Evolutionary conservation across 2,113 vertebrate genomes (phyloP).

Genomic region (Lethenteron camtschaticum): DNA sequence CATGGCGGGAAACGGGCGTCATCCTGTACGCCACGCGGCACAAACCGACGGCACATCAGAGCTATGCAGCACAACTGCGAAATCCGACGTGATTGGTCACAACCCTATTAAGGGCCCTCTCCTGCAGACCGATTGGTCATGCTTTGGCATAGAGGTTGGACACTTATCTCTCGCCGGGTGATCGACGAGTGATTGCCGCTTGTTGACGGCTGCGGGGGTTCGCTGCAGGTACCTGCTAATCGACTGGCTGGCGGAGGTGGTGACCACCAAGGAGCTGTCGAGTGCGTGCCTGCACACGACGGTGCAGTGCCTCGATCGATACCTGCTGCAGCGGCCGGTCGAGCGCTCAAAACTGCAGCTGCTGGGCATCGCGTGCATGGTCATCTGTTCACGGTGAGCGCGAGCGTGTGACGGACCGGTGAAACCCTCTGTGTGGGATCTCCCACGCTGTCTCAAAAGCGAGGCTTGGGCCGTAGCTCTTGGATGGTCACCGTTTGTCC

Average conservation of each 20-base stretch:
- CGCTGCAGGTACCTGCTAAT: slow-evolving; percentile 62
- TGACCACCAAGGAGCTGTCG: slow-evolving; percentile 92
- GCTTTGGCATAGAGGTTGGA: too few relatives aligned
- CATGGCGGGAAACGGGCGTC: too few relatives aligned
- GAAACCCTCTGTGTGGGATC: too few relatives aligned
- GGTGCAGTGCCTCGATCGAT: slow-evolving; percentile 69
- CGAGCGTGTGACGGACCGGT: too few relatives aligned
- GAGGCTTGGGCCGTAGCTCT: neutral
- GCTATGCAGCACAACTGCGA: too few relatives aligned
- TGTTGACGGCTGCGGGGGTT: neutral
- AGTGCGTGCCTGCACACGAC: slow-evolving; percentile 77
- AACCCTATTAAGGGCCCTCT: too few relatives aligned
- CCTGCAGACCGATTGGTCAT: too few relatives aligned
- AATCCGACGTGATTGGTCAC: too few relatives aligned
- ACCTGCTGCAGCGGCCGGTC: slow-evolving; percentile 43
- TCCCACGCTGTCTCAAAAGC: neutral
- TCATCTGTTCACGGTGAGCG: slow-evolving; percentile 74
- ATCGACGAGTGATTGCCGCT: too few relatives aligned
- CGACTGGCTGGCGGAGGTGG: slow-evolving; percentile 89
- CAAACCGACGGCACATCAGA: too few relatives aligned
- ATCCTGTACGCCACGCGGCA: too few relatives aligned
- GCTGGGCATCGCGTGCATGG: slow-evolving; percentile 93
- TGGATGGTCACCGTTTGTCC: neutral
- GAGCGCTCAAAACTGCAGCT: slow-evolving; percentile 60
- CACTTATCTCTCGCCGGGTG: too few relatives aligned